A percentile compares a stretch with the other conserved stretches of the same genome.
phyloP scores from a whole-genome alignment of 2,113 vertebrate species.

The Paramormyrops kingsleyae region DNA sequence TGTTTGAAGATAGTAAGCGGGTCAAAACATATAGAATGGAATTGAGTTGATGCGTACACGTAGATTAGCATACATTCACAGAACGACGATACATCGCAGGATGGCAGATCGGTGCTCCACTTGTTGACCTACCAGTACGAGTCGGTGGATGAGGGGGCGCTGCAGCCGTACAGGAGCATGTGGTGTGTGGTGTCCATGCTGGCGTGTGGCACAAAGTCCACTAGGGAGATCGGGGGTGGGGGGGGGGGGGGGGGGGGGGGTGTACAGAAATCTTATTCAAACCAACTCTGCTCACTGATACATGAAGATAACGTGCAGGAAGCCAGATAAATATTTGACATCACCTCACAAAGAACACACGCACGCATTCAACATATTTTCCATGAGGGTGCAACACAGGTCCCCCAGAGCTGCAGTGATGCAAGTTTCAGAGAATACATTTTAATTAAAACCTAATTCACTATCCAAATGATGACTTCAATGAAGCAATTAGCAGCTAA shows the following conservation, averaged over 20 bases:
- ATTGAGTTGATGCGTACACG: background rate
- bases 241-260: constrained; percentile 35
- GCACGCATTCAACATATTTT: background rate
- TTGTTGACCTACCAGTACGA: constrained; percentile 75
- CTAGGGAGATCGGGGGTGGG: constrained; percentile 58
- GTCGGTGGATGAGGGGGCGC: constrained; percentile 71
- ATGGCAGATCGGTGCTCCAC: background rate
- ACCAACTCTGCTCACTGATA: background rate
- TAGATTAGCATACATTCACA: background rate
- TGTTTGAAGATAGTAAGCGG: background rate
- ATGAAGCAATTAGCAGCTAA: background rate
- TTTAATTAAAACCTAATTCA: constrained; percentile 4
- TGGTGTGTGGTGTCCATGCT: constrained; percentile 95
- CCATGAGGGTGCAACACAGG: background rate
- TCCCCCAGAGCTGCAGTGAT: background rate
- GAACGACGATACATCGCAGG: background rate
- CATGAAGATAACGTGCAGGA: background rate
- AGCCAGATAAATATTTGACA: background rate
- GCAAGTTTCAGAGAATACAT: background rate
- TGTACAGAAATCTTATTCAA: background rate
- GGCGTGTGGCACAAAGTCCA: constrained; percentile 90
- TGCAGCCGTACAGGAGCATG: constrained; percentile 91
- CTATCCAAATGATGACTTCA: constrained; percentile 1
- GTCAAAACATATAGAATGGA: background rate
- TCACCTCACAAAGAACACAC: background rate